Base-by-base conservation (phyloP, 2,797 vertebrate species). In the Dryobates pubescens region DNA sequence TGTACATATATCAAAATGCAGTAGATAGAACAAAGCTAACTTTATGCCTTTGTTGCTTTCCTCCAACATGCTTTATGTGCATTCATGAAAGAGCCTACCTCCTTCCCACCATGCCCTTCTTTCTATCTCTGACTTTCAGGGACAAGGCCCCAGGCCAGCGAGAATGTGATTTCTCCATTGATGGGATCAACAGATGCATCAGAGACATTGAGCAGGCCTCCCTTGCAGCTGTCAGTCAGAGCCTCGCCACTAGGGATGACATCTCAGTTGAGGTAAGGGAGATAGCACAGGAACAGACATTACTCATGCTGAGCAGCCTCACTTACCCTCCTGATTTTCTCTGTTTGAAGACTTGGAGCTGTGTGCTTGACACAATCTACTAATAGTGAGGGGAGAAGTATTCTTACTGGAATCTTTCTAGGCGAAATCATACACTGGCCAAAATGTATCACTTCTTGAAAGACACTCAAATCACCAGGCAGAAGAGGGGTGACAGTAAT, bases 141-240 rank as follows among this genome's bases (percentile, higher is more conserved):
- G 99, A 99, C 98, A 99, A 99, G 96, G 99, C 99, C 38, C 99
- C 99, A 2, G 99, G 99, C 63, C 99, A 99, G 97, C 97, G 99
- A 43, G 99, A 99, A 88, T 99, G 99, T 63, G 99, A 99, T 97
- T 98, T 98, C 93, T 99, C 99, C 89, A 99, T 99, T 17, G 99
- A 99, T 95, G 98, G 98, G 90, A 99, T 99, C 97, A 99, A 99
- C 97, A 98, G 98, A 64, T 99, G 98, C 96, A 99, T 99, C 97
- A 97, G 99, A 88, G 99, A 99, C 97, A 99, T 99, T 10, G 99
- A 99, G 94, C 99, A 99, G 96, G 99, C 99, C 26, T 99, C 99
- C 0, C 98, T 99, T 2, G 99, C 99, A 1, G 98, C 99, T 0
- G 98, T 99, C 87, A 99, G 99, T 88, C 99, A 99, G 97, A 99